Conservation (phyloP, 2,888 invertebrate genomes). For the Nomada goodeniana region DNA sequence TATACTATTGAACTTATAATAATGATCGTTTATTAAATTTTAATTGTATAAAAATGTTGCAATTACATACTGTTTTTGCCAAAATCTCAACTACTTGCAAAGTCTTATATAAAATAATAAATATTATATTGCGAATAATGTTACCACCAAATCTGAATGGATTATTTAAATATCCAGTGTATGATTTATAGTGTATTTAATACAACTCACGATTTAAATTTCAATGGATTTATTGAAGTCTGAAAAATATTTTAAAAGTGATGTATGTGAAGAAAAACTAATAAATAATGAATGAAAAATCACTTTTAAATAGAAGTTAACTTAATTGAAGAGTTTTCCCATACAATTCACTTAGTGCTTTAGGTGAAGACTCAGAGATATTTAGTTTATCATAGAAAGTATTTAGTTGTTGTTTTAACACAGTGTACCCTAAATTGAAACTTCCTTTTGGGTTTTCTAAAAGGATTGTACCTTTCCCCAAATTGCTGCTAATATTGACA, state of each 20-base stretch:
- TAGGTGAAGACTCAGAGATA: conserved; percentile 42
- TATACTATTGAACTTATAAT: conserved; percentile 32
- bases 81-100: conserved; percentile 33
- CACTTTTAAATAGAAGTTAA: conserved; percentile 38
- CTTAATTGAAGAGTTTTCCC: conserved; percentile 60
- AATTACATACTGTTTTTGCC: conserved; percentile 28
- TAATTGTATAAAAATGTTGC: conserved; percentile 31
- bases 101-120: conserved; percentile 42
- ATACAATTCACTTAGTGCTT: conserved; percentile 47
- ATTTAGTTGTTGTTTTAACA: conserved; percentile 59
- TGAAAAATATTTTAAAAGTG: conserved; percentile 16
- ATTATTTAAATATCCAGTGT: conserved; percentile 14
- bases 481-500: conserved; percentile 86
- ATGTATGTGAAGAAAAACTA: conserved; percentile 23
- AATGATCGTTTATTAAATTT: conserved; percentile 38
- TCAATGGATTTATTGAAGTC: background rate
- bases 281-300: conserved; percentile 52
- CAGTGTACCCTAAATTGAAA: conserved; percentile 54
- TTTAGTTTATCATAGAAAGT: conserved; percentile 43
- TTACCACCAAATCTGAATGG: conserved; percentile 2
- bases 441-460: conserved; percentile 89
- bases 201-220: conserved; percentile 18
- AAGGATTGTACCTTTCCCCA: conserved; percentile 86
- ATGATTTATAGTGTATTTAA: conserved; percentile 11
- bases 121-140: conserved; percentile 32